Conservation (phyloP, 2,113 vertebrate genomes). For the Etheostoma spectabile region DNA sequence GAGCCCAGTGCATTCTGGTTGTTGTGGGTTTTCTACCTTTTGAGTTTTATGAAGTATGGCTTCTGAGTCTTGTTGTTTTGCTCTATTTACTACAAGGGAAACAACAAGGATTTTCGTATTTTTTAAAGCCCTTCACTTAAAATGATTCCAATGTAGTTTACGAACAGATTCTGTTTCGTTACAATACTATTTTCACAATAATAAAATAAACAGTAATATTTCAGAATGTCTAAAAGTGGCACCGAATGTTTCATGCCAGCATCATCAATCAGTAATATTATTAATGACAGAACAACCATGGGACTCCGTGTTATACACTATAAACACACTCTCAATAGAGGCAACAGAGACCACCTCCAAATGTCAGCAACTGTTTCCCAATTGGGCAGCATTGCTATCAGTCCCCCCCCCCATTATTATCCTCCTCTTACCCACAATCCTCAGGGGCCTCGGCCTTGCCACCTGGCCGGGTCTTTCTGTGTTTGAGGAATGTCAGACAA, state of each 20-base stretch:
- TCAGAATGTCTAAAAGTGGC: neutral
- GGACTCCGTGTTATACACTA: constrained; percentile 5
- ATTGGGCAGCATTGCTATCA: constrained; percentile 21
- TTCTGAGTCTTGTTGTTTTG: too few species aligned
- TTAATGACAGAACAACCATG: neutral
- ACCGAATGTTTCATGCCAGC: neutral
- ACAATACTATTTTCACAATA: too few species aligned
- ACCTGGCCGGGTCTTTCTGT: constrained; percentile 39
- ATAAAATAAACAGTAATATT: too few species aligned
- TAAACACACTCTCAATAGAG: constrained; percentile 24
- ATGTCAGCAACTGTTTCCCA: constrained; percentile 58
- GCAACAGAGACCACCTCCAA: constrained; percentile 47
- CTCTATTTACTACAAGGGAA: neutral
- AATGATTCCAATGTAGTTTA: neutral
- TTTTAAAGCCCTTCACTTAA: neutral
- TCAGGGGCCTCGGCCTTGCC: constrained; percentile 24
- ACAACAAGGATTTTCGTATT: neutral
- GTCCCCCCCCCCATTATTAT: constrained; percentile 38
- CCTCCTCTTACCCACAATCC: constrained; percentile 32
- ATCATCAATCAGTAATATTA: neutral
- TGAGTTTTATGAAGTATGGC: too few species aligned
- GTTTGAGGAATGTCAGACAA: constrained; percentile 35
- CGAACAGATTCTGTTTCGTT: too few species aligned
- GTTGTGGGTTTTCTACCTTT: too few species aligned
- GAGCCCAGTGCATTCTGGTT: too few species aligned